A percentile compares a stretch with the other conserved stretches of the same genome.
phyloP scores from a whole-genome alignment of 1,140 invertebrate genomes.

The Mycetomoellerius zeteki region DNA sequence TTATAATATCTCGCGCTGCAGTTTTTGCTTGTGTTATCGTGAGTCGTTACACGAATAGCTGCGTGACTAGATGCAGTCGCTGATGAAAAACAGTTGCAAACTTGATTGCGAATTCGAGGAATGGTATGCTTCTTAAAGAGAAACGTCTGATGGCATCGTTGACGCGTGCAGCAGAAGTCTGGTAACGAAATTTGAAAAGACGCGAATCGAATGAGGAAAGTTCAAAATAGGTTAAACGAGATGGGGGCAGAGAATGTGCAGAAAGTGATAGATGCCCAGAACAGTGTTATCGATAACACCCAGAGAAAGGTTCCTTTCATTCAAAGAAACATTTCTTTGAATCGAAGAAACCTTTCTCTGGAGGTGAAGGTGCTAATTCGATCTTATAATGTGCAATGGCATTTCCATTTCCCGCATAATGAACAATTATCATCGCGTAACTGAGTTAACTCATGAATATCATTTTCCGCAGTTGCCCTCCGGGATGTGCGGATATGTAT shows the following conservation, averaged over 20 bases:
- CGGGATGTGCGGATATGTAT: slow-evolving; percentile 13
- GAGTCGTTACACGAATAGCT: slow-evolving; percentile 59
- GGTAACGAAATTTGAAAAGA: slow-evolving; percentile 44
- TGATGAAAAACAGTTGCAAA: slow-evolving; percentile 68
- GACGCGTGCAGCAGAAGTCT: slow-evolving; percentile 17
- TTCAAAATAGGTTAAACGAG: slow-evolving; percentile 36
- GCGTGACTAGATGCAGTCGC: slow-evolving; percentile 79
- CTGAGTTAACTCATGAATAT: slow-evolving; percentile 53
- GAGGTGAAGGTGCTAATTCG: slow-evolving; percentile 55
- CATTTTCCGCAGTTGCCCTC: slow-evolving; percentile 68
- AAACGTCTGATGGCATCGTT: slow-evolving; percentile 40
- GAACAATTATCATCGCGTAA: slow-evolving; percentile 78
- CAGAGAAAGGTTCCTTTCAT: too few species aligned
- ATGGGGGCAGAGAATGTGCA: neutral
- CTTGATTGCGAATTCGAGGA: slow-evolving; percentile 64
- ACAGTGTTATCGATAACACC: slow-evolving; percentile 39
- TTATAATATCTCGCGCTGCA: neutral
- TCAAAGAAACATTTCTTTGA: too few species aligned
- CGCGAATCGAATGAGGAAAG: slow-evolving; percentile 53
- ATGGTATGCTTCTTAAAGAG: slow-evolving; percentile 59
- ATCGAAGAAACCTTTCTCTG: too few species aligned
- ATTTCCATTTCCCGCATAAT: slow-evolving; percentile 73
- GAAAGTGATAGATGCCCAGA: slow-evolving; percentile 24
- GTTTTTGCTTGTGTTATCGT: slow-evolving; percentile 55
- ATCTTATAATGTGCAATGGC: slow-evolving; percentile 72